phyloP scores from a whole-genome alignment of 2,888 invertebrate genomes.

The Leptopilina myrica region DNA sequence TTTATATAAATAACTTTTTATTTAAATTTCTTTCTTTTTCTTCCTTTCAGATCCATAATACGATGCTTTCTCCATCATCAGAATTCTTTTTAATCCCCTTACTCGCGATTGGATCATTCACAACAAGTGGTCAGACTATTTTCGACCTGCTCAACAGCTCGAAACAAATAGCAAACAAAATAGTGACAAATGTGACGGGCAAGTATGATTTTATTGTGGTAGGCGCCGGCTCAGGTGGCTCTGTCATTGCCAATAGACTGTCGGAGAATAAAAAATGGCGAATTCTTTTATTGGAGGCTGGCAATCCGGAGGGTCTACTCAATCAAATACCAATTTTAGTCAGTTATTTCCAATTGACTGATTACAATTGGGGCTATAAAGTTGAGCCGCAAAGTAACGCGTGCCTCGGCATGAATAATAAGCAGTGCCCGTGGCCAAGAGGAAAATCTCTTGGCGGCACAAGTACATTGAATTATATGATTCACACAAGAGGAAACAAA shows the following conservation, averaged over 20 bases:
- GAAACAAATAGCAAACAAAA: constrained; percentile 56
- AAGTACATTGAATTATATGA: constrained; percentile 71
- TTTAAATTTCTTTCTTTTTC: no score
- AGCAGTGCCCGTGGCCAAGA: constrained; percentile 85
- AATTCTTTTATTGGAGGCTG: constrained; percentile 84
- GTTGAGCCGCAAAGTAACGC: constrained; percentile 82
- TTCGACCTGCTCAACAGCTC: constrained; percentile 63
- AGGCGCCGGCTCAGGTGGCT: constrained; percentile 85
- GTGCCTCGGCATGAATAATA: constrained; percentile 84
- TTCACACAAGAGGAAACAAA: constrained; percentile 67
- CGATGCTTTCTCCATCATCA: constrained; percentile 43
- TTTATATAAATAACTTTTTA: no score
- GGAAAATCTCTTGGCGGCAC: constrained; percentile 72
- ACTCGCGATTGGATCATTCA: constrained; percentile 21
- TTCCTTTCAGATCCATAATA: constrained; percentile 42
- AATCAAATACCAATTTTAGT: constrained; percentile 81
- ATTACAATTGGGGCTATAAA: constrained; percentile 85
- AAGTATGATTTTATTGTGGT: constrained; percentile 83
- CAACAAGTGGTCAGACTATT: constrained; percentile 50
- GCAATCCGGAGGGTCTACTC: constrained; percentile 78
- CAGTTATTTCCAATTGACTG: constrained; percentile 80
- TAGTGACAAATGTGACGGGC: constrained; percentile 62
- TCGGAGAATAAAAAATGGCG: constrained; percentile 81
- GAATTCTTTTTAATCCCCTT: constrained; percentile 24
- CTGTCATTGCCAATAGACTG: constrained; percentile 84